phyloP scores from a whole-genome alignment of 1,140 invertebrate genomes.

The Panagrolaimus sp. region DNA sequence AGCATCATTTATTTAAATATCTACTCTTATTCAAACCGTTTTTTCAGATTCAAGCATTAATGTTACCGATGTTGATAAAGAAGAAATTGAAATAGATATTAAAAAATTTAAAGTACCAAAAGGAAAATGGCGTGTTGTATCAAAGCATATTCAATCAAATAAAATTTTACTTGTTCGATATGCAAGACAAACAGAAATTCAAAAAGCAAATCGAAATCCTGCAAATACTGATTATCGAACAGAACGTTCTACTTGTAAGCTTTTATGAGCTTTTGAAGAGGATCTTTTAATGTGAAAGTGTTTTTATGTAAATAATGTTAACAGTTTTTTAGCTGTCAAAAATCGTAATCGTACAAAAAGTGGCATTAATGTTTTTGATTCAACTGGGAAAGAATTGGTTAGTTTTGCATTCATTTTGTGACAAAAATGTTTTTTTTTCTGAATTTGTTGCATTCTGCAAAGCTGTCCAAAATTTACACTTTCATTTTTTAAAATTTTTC shows the following conservation, averaged over 20 bases:
- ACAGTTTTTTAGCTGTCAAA: background rate
- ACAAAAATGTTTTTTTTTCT: too few relatives aligned
- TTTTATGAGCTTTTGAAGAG: background rate
- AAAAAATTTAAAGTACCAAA: background rate
- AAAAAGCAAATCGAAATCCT: slow-evolving; percentile 4
- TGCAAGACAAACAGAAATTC: background rate
- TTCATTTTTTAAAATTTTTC: too few relatives aligned
- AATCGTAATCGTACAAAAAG: background rate
- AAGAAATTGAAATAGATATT: background rate
- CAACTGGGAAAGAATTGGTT: background rate
- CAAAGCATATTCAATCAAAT: slow-evolving; percentile 3
- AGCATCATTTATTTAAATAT: too few relatives aligned
- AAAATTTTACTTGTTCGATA: background rate
- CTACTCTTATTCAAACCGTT: too few relatives aligned
- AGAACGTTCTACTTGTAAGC: background rate
- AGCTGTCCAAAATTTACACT: too few relatives aligned
- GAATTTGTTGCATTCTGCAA: too few relatives aligned
- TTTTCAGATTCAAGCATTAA: background rate
- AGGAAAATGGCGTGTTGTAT: background rate
- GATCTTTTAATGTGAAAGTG: too few relatives aligned
- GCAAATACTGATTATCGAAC: slow-evolving; percentile 5
- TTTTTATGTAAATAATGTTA: too few relatives aligned
- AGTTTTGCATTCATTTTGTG: too few relatives aligned
- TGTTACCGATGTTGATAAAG: background rate
- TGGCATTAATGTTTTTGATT: background rate